Evolutionary conservation across 2,113 vertebrate genomes (phyloP), one percentile per base, ranked within the genome.

Genomic region (Panthera uncia): DNA sequence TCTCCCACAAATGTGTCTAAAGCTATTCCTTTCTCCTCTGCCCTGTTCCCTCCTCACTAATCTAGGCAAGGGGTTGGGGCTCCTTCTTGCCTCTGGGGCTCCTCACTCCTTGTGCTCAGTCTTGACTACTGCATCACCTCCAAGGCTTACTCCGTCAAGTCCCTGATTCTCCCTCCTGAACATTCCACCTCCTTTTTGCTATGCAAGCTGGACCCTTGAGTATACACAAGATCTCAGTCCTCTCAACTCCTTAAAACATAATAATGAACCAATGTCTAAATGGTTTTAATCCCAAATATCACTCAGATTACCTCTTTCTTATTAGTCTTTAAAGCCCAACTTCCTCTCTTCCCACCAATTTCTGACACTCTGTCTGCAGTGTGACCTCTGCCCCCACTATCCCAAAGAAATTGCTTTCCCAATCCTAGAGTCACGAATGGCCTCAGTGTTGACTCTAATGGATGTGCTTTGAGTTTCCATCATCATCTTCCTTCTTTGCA

Each of bases 191-290:
- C 25, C 19, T 3, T 89, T 38, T 41, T 94, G n/a, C 71, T 81
- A 45, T 15, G 61, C 1, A 29, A 7, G 9, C 12, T 73, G 6
- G 65, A 61, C 5, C 8, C n/a, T 25, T 90, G 23, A 52, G 36
- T 82, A 27, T 31, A 78, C 80, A 89, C 21, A 92, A 29, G 38
- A 27, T 33, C 48, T 84, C 21, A 45, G 65, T 38, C 3, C 21
- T 95, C 79, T 88, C 45, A 73, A 13, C 48, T 89, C 71, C 50
- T 94, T 69, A 73, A 95, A 94, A 78, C n/a, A 25, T 19, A 50
- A 63, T 15, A 76, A 50, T 27, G 13, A 89, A 87, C 23, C 94
- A 93, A 63, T 36, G 7, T 41, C 61, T 92, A 89, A 71, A 12
- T 12, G 68, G 88, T 91, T 89, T 65, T 41, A 96, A 63, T 55